Evolutionary conservation across 1,140 invertebrate genomes (phyloP).

Genomic region (Metaphire vulgaris): DNA sequence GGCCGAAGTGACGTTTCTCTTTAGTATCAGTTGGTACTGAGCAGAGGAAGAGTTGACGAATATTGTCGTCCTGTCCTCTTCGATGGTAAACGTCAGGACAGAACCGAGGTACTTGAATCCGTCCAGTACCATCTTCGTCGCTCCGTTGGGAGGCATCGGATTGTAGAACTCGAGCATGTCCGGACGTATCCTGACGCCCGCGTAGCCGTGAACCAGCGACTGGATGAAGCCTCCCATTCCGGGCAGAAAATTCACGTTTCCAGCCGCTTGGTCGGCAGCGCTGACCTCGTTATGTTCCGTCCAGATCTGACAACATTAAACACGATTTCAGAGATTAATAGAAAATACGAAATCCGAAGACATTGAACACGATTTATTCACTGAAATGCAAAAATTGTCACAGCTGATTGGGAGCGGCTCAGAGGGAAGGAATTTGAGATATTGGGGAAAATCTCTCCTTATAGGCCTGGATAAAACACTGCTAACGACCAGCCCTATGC

Average conservation of each 20-base stretch:
- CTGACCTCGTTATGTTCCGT: conserved; percentile 27
- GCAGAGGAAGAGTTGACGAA: conserved; percentile 4
- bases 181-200: conserved; percentile 25
- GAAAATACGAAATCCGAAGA: background rate
- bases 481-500: too few relatives aligned
- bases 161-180: conserved; percentile 28
- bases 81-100: conserved; percentile 26
- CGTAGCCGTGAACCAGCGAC: conserved; percentile 30
- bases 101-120: conserved; percentile 24
- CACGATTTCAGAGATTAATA: background rate
- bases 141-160: conserved; percentile 23
- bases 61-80: conserved; percentile 19
- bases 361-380: background rate
- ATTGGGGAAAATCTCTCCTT: background rate
- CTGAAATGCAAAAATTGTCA: background rate
- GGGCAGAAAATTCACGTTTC: conserved; percentile 29
- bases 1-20: conserved; percentile 6
- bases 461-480: too few relatives aligned
- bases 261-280: conserved; percentile 19
- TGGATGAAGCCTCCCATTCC: conserved; percentile 30
- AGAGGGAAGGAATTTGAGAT: background rate
- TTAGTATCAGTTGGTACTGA: conserved; percentile 20
- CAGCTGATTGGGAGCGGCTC: background rate
- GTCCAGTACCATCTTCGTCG: conserved; percentile 15
- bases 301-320: conserved; percentile 23